phyloP scores from a whole-genome alignment of 2,888 invertebrate genomes.

The Hyposoter dolosus region DNA sequence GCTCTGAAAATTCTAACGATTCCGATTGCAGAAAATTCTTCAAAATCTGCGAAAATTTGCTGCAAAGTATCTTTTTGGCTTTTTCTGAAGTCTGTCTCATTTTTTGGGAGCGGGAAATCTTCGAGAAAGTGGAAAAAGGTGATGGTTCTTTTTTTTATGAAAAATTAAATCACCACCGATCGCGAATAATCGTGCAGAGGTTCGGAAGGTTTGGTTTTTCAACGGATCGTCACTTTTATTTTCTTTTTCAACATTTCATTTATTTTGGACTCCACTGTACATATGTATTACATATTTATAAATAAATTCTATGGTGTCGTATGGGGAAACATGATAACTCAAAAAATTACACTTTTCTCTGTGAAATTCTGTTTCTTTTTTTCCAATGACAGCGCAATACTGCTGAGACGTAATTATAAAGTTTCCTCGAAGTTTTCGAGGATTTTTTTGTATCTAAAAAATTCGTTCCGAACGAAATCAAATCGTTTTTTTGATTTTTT shows the following conservation, averaged over 20 bases:
- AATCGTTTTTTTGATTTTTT: too few species aligned
- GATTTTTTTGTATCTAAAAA: too few species aligned
- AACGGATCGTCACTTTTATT: too few species aligned
- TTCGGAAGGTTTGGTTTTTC: too few species aligned
- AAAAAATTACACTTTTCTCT: neutral
- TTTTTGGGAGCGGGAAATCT: neutral
- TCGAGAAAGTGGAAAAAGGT: neutral
- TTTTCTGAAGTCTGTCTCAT: neutral
- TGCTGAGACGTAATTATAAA: too few species aligned
- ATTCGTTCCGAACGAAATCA: too few species aligned
- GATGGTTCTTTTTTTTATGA: neutral
- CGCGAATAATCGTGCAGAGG: too few species aligned
- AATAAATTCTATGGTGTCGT: neutral
- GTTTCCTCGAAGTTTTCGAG: too few species aligned
- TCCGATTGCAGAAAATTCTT: neutral
- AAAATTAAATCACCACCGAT: too few species aligned
- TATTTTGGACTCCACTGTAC: neutral
- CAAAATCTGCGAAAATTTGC: neutral
- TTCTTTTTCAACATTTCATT: neutral
- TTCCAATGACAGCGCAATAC: too few species aligned
- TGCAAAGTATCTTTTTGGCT: neutral
- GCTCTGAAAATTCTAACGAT: neutral
- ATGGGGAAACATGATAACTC: neutral
- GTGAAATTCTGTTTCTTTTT: neutral
- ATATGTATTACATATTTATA: neutral